phyloP scores from a whole-genome alignment of 2,888 invertebrate genomes.

The Sesamia inferens region DNA sequence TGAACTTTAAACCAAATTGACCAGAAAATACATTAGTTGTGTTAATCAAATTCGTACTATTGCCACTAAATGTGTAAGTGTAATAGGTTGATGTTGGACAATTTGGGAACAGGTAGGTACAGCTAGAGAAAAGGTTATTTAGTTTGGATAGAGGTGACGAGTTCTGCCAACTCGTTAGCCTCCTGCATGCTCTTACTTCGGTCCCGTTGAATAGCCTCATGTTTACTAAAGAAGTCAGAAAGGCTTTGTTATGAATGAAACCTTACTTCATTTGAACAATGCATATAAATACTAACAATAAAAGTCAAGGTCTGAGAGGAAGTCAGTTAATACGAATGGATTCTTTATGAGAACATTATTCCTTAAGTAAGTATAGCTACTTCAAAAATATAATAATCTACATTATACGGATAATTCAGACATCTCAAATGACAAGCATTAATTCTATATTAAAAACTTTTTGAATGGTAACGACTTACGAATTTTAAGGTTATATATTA shows the following conservation, averaged over 20 bases:
- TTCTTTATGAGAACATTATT: conserved; percentile 18
- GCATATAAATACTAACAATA: conserved; percentile 48
- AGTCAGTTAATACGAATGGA: conserved; percentile 39
- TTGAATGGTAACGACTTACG: background rate
- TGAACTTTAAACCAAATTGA: no score
- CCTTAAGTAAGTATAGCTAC: conserved; percentile 1
- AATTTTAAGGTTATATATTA: no score
- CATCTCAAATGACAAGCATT: background rate
- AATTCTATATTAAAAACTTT: background rate
- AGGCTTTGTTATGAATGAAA: conserved; percentile 57
- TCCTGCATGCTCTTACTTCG: no score
- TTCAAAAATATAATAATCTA: background rate
- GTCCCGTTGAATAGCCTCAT: no score
- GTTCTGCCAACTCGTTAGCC: no score
- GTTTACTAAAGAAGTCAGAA: conserved; percentile 49
- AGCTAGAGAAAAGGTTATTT: no score
- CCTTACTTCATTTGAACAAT: conserved; percentile 53
- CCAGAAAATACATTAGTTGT: no score
- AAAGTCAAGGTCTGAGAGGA: conserved; percentile 30
- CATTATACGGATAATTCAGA: background rate
- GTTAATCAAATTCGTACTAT: no score
- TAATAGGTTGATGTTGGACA: no score
- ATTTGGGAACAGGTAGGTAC: no score
- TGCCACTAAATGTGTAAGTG: no score
- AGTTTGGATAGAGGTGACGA: no score